phyloP scores from a whole-genome alignment of 1,140 invertebrate species.

The Pomacea maculata region DNA sequence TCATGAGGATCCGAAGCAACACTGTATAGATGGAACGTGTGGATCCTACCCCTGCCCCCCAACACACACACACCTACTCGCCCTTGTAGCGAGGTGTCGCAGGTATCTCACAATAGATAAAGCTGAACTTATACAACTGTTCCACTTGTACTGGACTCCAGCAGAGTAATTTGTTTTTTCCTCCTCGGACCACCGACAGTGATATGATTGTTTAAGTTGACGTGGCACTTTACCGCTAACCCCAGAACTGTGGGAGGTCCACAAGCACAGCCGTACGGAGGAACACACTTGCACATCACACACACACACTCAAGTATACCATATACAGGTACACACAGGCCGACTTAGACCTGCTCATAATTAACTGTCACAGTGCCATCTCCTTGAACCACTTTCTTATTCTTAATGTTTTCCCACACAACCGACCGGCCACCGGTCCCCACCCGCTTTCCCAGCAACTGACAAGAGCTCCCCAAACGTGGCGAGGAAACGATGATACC shows the following conservation, averaged over 20 bases:
- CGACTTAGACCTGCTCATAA: not conserved
- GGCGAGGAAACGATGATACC: no score
- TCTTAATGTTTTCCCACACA: not conserved
- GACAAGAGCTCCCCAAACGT: no score
- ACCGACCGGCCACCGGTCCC: not conserved
- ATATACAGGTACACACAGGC: not conserved
- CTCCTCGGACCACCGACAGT: not conserved
- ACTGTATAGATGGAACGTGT: no score
- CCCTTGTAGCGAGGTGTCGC: no score
- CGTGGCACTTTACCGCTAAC: not conserved
- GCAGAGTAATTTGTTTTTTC: not conserved
- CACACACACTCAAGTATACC: not conserved
- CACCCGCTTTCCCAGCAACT: not conserved
- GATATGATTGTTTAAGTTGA: not conserved
- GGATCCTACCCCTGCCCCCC: no score
- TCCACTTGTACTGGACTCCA: not conserved
- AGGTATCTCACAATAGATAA: not conserved
- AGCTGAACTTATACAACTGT: not conserved
- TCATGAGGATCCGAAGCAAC: no score
- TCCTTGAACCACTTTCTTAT: not conserved
- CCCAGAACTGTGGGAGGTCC: not conserved
- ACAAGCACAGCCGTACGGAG: not conserved
- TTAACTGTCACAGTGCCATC: not conserved
- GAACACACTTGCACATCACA: no score
- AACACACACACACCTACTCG: no score